Evolutionary conservation across 1,140 invertebrate species (phyloP).

Genomic region (Drosophila setifemur): DNA sequence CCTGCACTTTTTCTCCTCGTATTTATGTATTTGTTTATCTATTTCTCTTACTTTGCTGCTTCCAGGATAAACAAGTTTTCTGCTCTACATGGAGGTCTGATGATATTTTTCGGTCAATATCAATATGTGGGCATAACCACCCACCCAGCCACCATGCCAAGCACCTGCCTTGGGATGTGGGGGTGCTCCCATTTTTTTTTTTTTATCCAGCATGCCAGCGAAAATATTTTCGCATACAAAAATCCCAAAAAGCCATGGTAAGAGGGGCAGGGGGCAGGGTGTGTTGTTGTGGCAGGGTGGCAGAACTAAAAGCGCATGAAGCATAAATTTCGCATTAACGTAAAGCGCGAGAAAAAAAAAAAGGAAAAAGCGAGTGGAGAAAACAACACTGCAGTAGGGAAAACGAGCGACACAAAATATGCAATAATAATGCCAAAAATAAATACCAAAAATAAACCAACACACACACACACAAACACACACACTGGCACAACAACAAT

Average conservation of each 20-base stretch:
- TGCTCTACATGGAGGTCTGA: not conserved
- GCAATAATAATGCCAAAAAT: constrained; percentile 58
- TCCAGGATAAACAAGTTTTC: constrained; percentile 23
- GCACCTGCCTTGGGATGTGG: constrained; percentile 7
- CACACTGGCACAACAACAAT: constrained; percentile 4
- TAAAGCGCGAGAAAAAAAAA: constrained; percentile 52
- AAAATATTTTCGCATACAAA: constrained; percentile 52
- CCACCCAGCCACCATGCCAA: not conserved
- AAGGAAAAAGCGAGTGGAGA: not conserved
- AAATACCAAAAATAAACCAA: constrained; percentile 35
- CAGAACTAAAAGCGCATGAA: constrained; percentile 61
- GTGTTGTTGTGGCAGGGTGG: not conserved
- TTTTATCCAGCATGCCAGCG: constrained; percentile 20
- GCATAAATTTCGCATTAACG: constrained; percentile 73
- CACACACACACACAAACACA: not conserved
- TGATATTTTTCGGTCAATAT: constrained; percentile 59
- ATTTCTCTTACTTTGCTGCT: constrained; percentile 24
- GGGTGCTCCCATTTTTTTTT: constrained; percentile 26
- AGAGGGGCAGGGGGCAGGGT: not conserved
- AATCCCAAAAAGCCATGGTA: constrained; percentile 2
- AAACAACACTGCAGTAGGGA: not conserved
- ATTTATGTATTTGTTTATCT: constrained; percentile 51
- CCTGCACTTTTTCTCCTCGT: not conserved
- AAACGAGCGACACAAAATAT: constrained; percentile 44
- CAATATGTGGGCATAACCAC: constrained; percentile 60